Base-by-base conservation (phyloP, 2,113 vertebrate genomes). In the Cephalopterus ornatus region DNA sequence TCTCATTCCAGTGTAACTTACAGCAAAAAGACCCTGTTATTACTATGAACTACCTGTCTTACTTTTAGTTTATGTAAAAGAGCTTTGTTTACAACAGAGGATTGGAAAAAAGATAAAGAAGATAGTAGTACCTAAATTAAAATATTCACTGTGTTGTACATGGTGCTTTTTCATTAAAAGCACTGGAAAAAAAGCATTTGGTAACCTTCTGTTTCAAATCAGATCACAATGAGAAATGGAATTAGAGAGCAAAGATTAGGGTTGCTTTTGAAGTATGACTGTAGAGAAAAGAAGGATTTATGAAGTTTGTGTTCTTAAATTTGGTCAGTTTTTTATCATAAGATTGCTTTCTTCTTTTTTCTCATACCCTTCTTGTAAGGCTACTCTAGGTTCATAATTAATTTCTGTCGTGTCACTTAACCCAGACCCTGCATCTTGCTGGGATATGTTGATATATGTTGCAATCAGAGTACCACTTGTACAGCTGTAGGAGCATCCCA, bases 1-100 rank as follows among this genome's bases (percentile, higher is more conserved):
- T 74, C 12, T 47, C n/a, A 72, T 89, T 76, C 8, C 32, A 18
- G 5, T 0, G 0, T 59, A 46, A 28, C 1, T 62, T 59, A 22
- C 14, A 50, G 61, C 41, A 78, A 42, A 35, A 52, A 59, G 53
- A 71, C 10, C 14, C 13, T 5, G 0, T 67, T 91, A 19, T 46
- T 88, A 41, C 12, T 3, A 11, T 42, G 61, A 78, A 33, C 8
- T 12, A 24, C 8, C 14, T 39, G 3, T 73, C 6, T 87, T 92
- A 14, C 23, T 88, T 80, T 59, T 39, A 47, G 22, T 71, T 83
- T 56, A 41, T 42, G 2, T 89, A 8, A 52, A 53, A 49, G 12
- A 44, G 17, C 8, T 46, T 41, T n/a, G 1, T 63, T 21, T 85
- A 23, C 17, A 71, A 23, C 14, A 39, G 28, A 39, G 33, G 37